These are phyloP conservation scores for Pseudonaja textilis DNA, from an alignment of 2,113 vertebrate species.

Conservation along the genomic window DNA sequence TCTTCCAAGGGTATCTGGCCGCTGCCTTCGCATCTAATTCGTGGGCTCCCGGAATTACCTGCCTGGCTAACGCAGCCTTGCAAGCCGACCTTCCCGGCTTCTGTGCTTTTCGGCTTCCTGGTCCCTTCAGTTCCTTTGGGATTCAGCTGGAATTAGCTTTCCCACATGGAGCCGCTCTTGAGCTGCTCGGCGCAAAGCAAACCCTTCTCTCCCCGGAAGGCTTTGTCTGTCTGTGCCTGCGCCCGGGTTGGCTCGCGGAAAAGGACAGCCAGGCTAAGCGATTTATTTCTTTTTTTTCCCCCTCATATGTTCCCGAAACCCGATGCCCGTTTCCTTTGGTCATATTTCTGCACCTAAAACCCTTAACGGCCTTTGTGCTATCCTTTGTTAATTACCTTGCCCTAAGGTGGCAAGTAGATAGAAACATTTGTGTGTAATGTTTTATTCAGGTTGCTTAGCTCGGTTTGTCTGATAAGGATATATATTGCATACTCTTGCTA, in stretches of 20 bases:
- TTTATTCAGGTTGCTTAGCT: not conserved
- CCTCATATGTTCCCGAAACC: not conserved
- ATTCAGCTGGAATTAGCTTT: not conserved
- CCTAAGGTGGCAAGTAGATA: too few species aligned
- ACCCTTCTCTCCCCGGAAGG: not conserved
- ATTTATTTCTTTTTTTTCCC: not conserved
- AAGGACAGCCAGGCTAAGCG: not conserved
- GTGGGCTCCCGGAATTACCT: not conserved
- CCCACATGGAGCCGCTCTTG: not conserved
- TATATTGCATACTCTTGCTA: slow-evolving; percentile 6
- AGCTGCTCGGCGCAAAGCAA: not conserved
- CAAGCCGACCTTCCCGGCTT: not conserved
- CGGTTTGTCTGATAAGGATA: not conserved
- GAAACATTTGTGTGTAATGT: not conserved
- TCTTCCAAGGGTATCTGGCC: not conserved
- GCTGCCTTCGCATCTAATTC: not conserved
- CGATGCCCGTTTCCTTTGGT: not conserved
- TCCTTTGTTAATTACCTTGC: not conserved
- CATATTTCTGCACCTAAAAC: not conserved
- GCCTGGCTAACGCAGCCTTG: not conserved
- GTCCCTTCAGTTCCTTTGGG: not conserved
- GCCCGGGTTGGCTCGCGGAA: not conserved
- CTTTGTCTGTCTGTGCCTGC: not conserved
- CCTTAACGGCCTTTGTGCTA: not conserved
- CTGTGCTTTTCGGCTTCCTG: not conserved